A percentile compares a stretch with the other conserved stretches of the same genome.
phyloP scores from a whole-genome alignment of 2,888 invertebrate species.

The Scaptomyza polygonia region DNA sequence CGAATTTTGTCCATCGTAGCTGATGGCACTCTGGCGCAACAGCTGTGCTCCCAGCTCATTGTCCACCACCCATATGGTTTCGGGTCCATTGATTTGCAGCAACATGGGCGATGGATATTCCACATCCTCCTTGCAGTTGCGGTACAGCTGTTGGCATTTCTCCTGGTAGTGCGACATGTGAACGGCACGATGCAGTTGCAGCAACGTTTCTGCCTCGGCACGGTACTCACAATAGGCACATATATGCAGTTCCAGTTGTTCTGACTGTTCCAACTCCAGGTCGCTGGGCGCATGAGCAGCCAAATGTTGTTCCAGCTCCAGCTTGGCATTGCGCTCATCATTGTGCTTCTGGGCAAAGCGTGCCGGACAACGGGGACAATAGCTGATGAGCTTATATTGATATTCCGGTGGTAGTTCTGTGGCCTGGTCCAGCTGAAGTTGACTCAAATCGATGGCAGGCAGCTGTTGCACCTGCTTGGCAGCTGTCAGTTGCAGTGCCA shows the following conservation, averaged over 20 bases:
- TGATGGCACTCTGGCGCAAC: slow-evolving; percentile 44
- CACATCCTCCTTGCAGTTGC: slow-evolving; percentile 87
- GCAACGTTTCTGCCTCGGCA: slow-evolving; percentile 88
- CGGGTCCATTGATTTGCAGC: slow-evolving; percentile 83
- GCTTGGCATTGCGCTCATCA: slow-evolving; percentile 86
- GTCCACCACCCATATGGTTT: slow-evolving; percentile 83
- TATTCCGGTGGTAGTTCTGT: slow-evolving; percentile 69
- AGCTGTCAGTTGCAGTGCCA: slow-evolving; percentile 77
- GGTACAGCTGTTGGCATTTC: slow-evolving; percentile 89
- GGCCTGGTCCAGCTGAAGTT: slow-evolving; percentile 60
- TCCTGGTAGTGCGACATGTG: slow-evolving; percentile 92
- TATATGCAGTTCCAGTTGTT: slow-evolving; percentile 84
- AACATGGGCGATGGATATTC: slow-evolving; percentile 88
- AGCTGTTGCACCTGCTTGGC: slow-evolving; percentile 57
- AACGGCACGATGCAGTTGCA: slow-evolving; percentile 89
- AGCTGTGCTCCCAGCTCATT: slow-evolving; percentile 72
- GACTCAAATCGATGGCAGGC: slow-evolving; percentile 76
- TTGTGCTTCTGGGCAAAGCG: slow-evolving; percentile 86
- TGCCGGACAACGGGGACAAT: slow-evolving; percentile 93
- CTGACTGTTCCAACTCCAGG: slow-evolving; percentile 41
- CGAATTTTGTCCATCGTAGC: slow-evolving; percentile 75
- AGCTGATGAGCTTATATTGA: slow-evolving; percentile 86
- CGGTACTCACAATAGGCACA: slow-evolving; percentile 92
- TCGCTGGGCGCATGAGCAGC: slow-evolving; percentile 81
- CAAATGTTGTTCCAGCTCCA: slow-evolving; percentile 90